A percentile compares a stretch with the other conserved stretches of the same genome.
Evolutionary conservation across 2,797 vertebrate genomes (phyloP).

Genomic region (Gastrophryne carolinensis): DNA sequence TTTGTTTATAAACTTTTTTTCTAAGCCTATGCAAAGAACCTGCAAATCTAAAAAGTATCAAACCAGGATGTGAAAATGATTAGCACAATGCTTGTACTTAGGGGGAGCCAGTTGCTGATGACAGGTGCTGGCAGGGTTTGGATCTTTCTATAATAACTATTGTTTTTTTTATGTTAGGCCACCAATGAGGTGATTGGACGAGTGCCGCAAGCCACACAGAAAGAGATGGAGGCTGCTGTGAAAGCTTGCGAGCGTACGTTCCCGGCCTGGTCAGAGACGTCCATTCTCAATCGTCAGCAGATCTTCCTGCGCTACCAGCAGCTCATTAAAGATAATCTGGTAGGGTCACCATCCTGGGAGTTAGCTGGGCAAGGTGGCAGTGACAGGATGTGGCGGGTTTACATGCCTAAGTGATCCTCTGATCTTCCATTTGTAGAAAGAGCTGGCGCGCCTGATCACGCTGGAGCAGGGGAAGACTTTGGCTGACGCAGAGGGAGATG

Average conservation of each 20-base stretch:
- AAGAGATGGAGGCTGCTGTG: slow-evolving; percentile 87
- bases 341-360: slow-evolving; percentile 64
- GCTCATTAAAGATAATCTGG: slow-evolving; percentile 96
- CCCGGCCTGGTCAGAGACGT: slow-evolving; percentile 85
- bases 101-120: too few relatives aligned
- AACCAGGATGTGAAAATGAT: too few relatives aligned
- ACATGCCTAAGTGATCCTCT: not conserved
- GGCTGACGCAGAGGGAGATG: slow-evolving; percentile 94
- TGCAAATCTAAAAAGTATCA: too few relatives aligned
- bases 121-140: too few relatives aligned
- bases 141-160: too few relatives aligned
- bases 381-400: not conserved
- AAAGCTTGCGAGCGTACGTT: slow-evolving; percentile 85
- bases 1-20: too few relatives aligned
- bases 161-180: slow-evolving; percentile 68
- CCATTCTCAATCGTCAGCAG: slow-evolving; percentile 88
- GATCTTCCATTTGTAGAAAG: slow-evolving; percentile 79
- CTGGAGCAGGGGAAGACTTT: slow-evolving; percentile 95
- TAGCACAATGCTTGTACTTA: too few relatives aligned
- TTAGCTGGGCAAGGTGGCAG: too few relatives aligned
- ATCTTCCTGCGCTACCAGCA: slow-evolving; percentile 92
- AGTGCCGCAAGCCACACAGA: slow-evolving; percentile 87
- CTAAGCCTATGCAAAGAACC: too few relatives aligned
- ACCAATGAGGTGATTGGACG: slow-evolving; percentile 87
- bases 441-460: slow-evolving; percentile 89